Conservation (phyloP, 2,797 vertebrate genomes). For the Iguana delicatissima region DNA sequence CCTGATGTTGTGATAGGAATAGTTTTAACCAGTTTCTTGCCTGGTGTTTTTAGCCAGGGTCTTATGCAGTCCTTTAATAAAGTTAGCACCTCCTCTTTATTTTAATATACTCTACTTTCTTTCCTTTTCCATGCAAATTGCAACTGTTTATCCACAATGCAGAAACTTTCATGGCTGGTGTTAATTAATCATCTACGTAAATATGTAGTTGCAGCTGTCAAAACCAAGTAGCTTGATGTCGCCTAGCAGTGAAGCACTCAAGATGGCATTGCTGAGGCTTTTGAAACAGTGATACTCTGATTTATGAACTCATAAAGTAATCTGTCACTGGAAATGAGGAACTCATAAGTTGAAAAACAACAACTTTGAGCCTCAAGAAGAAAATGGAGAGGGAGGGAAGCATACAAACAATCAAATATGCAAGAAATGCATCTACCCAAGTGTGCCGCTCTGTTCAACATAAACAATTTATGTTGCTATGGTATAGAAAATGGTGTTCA, state of each 20-base stretch:
- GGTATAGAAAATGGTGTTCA: constrained; percentile 52
- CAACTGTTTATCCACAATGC: constrained; percentile 59
- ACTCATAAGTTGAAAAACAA: constrained; percentile 44
- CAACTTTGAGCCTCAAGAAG: constrained; percentile 30
- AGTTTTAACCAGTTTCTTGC: background rate
- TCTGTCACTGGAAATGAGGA: constrained; percentile 48
- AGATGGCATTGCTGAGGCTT: constrained; percentile 36
- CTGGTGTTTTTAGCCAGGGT: background rate
- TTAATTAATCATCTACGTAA: constrained; percentile 64
- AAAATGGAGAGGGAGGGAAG: constrained; percentile 53
- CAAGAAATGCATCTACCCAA: constrained; percentile 39
- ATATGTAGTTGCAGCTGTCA: constrained; percentile 58
- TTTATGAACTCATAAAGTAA: constrained; percentile 56
- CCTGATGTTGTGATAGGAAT: background rate
- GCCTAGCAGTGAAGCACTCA: constrained; percentile 42
- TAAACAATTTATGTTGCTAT: constrained; percentile 29
- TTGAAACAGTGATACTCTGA: constrained; percentile 53
- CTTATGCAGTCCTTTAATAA: background rate
- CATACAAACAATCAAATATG: constrained; percentile 13
- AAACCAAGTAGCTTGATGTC: constrained; percentile 58
- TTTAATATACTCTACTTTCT: background rate
- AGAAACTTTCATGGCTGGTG: constrained; percentile 39
- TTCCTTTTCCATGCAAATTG: constrained; percentile 28
- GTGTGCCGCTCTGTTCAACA: constrained; percentile 31
- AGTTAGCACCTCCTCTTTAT: background rate